Base-by-base conservation (phyloP, 2,797 vertebrate genomes). In the Myoxocephalus aenaeus region DNA sequence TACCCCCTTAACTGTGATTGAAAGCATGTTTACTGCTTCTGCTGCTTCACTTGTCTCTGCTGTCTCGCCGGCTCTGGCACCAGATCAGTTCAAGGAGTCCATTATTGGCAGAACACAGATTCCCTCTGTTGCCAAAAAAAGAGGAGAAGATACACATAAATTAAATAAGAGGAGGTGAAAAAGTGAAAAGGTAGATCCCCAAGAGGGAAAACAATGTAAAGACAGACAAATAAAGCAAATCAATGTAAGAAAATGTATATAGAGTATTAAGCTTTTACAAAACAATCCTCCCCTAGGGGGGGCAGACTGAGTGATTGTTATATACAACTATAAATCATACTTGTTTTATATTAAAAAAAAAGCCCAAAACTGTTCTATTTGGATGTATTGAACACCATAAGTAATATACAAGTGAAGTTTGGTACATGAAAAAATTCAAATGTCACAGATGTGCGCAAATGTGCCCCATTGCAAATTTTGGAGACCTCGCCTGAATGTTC, bases 41-140 rank as follows among this genome's bases (percentile, higher is more conserved):
- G 75, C 69, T 48, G 58, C 58, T 22, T 80, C 76, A 65, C 78
- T 66, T 64, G 77, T 79, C 71, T 65, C 61, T 56, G 75, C 69
- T 48, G 58, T 54, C 61, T 61, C 12, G 17, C 67, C 69, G 78
- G 75, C 72, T 51, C 80, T 81, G 80, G 75, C 72, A 38, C 51
- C 54, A 4, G 10, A 25, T 78, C 68, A 72, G 48, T 32, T 70
- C 63, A n/a, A 2, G 67, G 70, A 73, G 54, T 70, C 67, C 40
- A 57, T 77, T 73, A n/a, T 63, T 75, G 59, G 73, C 65, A 80
- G 54, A 58, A 75, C 0, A n/a, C 29, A 9, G 51, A 63, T 44
- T 56, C 50, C 38, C 62, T 7, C 25, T 42, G 70, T 46, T 71
- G 68, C 77, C 74, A 81, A 13, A 56, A 48, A 53, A 69, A 18